These are phyloP conservation scores for Ochlodes sylvanus DNA, from an alignment of 2,888 invertebrate genomes.

Conservation along the genomic window DNA sequence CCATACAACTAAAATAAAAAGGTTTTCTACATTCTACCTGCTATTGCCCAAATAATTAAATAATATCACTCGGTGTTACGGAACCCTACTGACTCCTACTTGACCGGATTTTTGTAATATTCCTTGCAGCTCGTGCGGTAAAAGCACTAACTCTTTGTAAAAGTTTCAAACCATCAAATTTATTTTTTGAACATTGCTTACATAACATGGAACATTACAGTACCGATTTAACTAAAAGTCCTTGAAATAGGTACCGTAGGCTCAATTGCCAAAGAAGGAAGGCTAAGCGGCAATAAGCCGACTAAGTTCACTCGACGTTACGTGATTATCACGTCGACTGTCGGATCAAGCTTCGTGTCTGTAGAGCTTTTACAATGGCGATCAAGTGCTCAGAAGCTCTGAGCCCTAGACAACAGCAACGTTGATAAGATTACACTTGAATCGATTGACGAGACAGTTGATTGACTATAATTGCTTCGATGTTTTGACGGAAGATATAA, in stretches of 20 bases:
- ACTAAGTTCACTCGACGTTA: constrained; percentile 13
- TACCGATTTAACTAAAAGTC: background rate
- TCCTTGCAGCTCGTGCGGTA: too few species aligned
- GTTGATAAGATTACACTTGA: constrained; percentile 33
- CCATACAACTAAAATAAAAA: too few species aligned
- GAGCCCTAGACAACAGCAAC: constrained; percentile 45
- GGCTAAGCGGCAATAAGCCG: constrained; percentile 9
- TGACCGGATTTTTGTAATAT: too few species aligned
- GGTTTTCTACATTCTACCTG: too few species aligned
- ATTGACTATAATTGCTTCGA: background rate
- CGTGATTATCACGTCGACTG: constrained; percentile 23
- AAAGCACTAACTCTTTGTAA: too few species aligned
- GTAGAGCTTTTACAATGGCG: constrained; percentile 9
- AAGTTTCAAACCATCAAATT: too few species aligned
- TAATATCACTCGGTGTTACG: too few species aligned
- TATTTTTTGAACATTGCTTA: too few species aligned
- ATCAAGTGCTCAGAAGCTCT: constrained; percentile 6
- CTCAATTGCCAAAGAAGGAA: constrained; percentile 5
- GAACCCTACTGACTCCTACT: too few species aligned
- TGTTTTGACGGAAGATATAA: background rate
- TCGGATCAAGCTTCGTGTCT: constrained; percentile 23
- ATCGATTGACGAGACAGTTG: background rate
- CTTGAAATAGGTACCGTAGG: background rate
- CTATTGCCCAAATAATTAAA: too few species aligned
- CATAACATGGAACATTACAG: background rate